Conservation (phyloP, 2,113 vertebrate species). For the Rutilus rutilus region DNA sequence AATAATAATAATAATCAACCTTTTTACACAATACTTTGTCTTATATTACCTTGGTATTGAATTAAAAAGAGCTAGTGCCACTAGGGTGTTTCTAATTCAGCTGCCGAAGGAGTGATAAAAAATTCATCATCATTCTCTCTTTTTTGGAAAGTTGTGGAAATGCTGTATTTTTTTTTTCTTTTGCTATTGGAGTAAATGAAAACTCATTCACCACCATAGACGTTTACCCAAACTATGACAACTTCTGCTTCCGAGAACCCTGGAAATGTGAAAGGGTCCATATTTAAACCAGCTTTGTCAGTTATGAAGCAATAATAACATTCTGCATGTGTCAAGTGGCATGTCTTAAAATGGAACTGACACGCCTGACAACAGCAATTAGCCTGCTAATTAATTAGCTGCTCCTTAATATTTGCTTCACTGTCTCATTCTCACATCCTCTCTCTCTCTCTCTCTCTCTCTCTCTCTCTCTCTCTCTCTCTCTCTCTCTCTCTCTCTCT, state of each 20-base stretch:
- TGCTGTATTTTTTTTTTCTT: no score
- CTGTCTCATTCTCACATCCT: background rate
- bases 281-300: background rate
- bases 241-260: background rate
- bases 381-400: slow-evolving; percentile 32
- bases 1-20: no score
- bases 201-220: no score
- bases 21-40: no score
- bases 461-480: background rate
- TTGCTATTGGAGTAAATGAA: no score
- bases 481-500: background rate
- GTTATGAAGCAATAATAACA: background rate
- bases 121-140: no score
- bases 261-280: background rate
- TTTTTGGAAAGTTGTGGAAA: no score
- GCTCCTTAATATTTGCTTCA: slow-evolving; percentile 20
- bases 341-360: slow-evolving; percentile 48
- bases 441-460: slow-evolving; percentile 36
- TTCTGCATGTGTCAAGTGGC: background rate
- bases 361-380: slow-evolving; percentile 40
- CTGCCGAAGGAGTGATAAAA: no score
- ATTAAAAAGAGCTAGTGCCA: no score
- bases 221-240: background rate
- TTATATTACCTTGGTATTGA: no score
- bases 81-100: no score